Evolutionary conservation across 2,113 vertebrate genomes (phyloP), one percentile per base, ranked within the genome.

Genomic region (Pimephales promelas): DNA sequence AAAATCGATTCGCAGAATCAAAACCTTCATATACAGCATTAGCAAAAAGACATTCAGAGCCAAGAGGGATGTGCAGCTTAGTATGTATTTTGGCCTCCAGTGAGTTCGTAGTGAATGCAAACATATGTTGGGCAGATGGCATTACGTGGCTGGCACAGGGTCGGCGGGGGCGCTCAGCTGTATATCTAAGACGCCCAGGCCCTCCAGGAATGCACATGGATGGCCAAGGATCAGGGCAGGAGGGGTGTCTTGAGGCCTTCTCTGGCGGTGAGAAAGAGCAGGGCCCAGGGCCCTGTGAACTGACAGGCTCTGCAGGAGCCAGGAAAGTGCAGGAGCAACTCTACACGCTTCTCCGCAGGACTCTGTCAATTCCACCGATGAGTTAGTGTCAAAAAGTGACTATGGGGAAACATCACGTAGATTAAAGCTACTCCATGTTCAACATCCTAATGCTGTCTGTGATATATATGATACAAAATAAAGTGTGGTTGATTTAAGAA

Each of bases 101-200:
- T 52, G 10, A 66, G 61, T 66, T 49, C 11, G 20, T 3, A 22
- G 31, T 40, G 68, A 72, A 52, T 76, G 43, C 59, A 66, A 84
- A 90, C 91, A 92, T 90, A 84, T 93, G 92, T 87, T 85, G 78
- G 88, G 89, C 92, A 93, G 93, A 93, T 91, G 91, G 91, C 88
- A 92, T 85, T 61, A 73, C 70, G 45, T 83, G 54, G 86, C 64
- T 76, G 83, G 73, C 83, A 88, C 40, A 36, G 86, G 90, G 89
- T 91, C 90, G 87, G 79, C 81, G 66, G 74, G 88, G 88, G 86
- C 90, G 76, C 77, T 87, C 86, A 88, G 91, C 89, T 91, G 91
- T 88, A 88, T 87, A 89, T 90, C 85, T 90, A 87, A 86, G 81
- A 47, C 73, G 36, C 54, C 26, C 72, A 78, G 56, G 59, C 75